Base-by-base conservation (phyloP, 2,888 invertebrate genomes). In the Dicyrtomina minuta region DNA sequence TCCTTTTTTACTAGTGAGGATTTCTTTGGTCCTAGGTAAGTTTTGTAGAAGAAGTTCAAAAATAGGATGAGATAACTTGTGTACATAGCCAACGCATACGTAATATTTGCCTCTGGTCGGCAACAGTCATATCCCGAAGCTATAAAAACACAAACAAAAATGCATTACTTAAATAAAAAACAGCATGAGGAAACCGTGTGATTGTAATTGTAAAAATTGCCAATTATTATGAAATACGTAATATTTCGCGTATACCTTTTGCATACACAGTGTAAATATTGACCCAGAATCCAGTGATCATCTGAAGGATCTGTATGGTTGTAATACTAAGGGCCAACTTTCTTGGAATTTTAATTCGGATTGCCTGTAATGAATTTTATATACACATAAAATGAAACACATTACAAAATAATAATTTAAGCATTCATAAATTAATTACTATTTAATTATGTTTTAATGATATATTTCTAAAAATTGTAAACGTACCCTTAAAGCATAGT, bases 401-500 rank as follows among this genome's bases (percentile, higher is more conserved):
- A 55, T n/a, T 26, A 5, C 17, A 55, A 8, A n/a, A 12, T 5
- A 55, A 22, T 55, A 12, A n/a, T n/a, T n/a, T n/a, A n/a, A n/a
- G n/a, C n/a, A 55, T 49, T 17, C 12, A 12, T 8, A n/a, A 49
- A n/a, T n/a, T n/a, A n/a, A n/a, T n/a, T n/a, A n/a, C n/a, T n/a
- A n/a, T n/a, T n/a, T n/a, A n/a, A n/a, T n/a, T n/a, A n/a, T n/a
- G n/a, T n/a, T n/a, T n/a, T 17, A 43, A 4, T 2, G 24, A 3
- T 15, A n/a, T 13, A 26, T 26, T 24, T 8, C 17, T 8, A n/a
- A 6, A 44, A n/a, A n/a, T n/a, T n/a, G n/a, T 5, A 22, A 56
- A 56, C 51, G 49, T 26, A 80, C 79, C 67, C 78, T 70, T 8
- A 72, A 20, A 27, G 68, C 60, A 65, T 67, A 72, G 44, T 72